Percentiles rank a stretch among this genome's conserved stretches.
Evolutionary conservation across 2,797 vertebrate genomes (phyloP).

Genomic region (Crypturellus tataupa): DNA sequence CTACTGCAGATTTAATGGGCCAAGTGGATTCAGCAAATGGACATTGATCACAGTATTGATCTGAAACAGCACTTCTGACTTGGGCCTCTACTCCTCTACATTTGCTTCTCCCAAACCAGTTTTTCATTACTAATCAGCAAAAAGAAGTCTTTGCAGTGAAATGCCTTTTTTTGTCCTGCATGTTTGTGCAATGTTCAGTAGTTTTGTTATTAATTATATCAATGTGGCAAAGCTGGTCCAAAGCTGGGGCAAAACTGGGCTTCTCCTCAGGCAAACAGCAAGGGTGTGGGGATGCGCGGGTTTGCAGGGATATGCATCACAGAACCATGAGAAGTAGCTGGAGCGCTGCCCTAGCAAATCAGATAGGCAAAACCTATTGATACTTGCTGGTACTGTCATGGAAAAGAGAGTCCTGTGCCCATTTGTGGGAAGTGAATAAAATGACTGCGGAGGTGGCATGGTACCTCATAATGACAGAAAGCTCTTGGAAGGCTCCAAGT

Average conservation of each 20-base stretch:
- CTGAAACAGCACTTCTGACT: not conserved
- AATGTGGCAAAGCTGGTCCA: not conserved
- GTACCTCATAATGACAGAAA: not conserved
- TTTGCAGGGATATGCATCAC: not conserved
- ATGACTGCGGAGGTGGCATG: not conserved
- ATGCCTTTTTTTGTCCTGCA: not conserved
- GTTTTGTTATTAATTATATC: not conserved
- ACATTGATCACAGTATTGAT: not conserved
- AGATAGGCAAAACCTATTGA: not conserved
- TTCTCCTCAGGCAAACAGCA: not conserved
- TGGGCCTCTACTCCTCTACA: not conserved
- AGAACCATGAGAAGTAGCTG: not conserved
- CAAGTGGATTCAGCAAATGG: not conserved
- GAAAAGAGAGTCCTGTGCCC: not conserved
- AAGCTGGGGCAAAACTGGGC: not conserved
- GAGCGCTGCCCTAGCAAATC: not conserved
- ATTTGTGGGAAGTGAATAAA: not conserved
- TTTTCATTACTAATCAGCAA: not conserved
- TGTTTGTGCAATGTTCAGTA: not conserved
- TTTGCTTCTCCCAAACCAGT: accelerated
- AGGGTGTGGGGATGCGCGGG: too few relatives aligned
- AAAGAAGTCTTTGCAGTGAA: not conserved
- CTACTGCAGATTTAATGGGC: not conserved
- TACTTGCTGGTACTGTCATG: not conserved
- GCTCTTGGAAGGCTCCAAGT: not conserved